Evolutionary conservation across 2,888 invertebrate species (phyloP), one percentile per base, ranked within the genome.

Genomic region (Volucella inanis): DNA sequence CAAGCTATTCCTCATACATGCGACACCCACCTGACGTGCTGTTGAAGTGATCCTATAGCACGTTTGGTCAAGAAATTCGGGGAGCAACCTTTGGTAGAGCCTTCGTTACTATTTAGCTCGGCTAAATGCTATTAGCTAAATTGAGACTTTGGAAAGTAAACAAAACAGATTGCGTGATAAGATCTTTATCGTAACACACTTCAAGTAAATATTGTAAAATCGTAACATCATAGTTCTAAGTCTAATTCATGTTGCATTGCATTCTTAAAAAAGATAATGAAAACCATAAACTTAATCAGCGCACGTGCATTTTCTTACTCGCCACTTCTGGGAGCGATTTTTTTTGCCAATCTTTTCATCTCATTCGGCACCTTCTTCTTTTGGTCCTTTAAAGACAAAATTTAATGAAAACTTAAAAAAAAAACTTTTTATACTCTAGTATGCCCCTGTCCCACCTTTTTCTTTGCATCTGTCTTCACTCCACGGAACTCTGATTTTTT

Each of bases 401-500:
- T 18, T 59, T 31, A 57, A 15, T 38, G n/a, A 39, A 0, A 15
- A 9, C 3, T 0, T 8, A 6, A 15, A 31, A 9, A 45, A n/a
- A 31, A 11, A 1, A 14, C 1, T 15, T 38, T 2, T n/a, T 68
- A 6, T 8, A 49, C 8, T 9, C 12, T 0, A 39, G 11, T 18
- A 12, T 6, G 3, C 1, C 4, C 0, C 10, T 14, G 15, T 11
- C 39, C 39, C 15, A 64, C 83, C 82, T 90, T 90, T 54, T 90
- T 90, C 2, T 87, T 87, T 0, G 57, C 85, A n/a, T 89, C 89
- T 0, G 90, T 88, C 77, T 91, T 91, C 0, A 90, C 90, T 6
- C 92, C 92, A 3, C 89, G 89, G 65, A 89, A 92, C 43, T 90
- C 90, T 0, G 89, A 89, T 82, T 91, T 92, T 82, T 90, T 91